phyloP scores from a whole-genome alignment of 2,113 vertebrate genomes.

The Meles meles region DNA sequence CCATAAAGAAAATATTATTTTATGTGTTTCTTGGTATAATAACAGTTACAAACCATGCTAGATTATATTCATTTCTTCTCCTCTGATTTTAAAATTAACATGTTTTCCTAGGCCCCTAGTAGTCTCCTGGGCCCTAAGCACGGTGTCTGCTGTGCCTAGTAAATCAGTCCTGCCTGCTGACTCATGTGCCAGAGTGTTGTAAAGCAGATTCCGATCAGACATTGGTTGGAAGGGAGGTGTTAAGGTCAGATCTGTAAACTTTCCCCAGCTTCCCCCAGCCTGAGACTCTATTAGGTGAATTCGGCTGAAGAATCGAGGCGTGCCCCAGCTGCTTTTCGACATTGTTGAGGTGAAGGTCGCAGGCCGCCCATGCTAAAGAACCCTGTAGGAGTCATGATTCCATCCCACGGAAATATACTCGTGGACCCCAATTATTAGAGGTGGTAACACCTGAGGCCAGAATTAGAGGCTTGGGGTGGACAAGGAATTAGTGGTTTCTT shows the following conservation, averaged over 20 bases:
- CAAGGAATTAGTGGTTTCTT: not conserved
- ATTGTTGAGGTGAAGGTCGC: not conserved
- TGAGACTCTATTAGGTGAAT: not conserved
- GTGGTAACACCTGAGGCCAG: not conserved
- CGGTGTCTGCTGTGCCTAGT: not conserved
- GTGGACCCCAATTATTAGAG: fast-evolving
- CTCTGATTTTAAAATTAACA: not conserved
- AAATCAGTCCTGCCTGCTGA: fast-evolving
- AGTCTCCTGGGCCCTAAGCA: not conserved
- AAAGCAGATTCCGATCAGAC: not conserved
- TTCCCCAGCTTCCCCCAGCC: fast-evolving
- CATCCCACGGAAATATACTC: not conserved
- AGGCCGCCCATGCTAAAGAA: not conserved
- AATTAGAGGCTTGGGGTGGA: no score
- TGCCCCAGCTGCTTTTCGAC: not conserved
- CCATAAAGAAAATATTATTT: not conserved
- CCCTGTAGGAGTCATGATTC: fast-evolving
- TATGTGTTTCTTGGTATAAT: not conserved
- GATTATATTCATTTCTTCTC: not conserved
- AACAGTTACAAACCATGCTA: not conserved
- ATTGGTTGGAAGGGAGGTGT: not conserved
- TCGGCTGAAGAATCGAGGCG: not conserved
- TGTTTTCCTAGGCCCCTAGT: not conserved
- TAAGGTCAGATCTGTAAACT: not conserved
- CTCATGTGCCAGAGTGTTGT: not conserved